A percentile compares a stretch with the other conserved stretches of the same genome.
Conservation (phyloP, 2,888 invertebrate genomes). For the Synanthedon formicaeformis region DNA sequence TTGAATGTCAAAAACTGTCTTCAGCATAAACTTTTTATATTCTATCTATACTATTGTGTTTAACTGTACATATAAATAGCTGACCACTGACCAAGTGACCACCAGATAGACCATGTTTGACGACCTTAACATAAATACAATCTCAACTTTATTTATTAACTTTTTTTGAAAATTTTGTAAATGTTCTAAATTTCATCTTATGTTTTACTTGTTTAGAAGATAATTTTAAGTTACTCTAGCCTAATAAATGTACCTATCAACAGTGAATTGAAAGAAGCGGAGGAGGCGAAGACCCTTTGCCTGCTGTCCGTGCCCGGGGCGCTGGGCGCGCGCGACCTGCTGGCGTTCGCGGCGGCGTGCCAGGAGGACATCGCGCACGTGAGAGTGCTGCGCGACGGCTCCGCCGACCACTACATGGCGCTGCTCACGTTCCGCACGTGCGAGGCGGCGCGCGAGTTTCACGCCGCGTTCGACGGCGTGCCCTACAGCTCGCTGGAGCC, state of each 20-base stretch:
- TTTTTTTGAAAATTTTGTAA: too few relatives aligned
- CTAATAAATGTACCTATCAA: neutral
- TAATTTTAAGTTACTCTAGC: too few relatives aligned
- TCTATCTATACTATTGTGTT: too few relatives aligned
- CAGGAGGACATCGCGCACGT: conserved; percentile 91
- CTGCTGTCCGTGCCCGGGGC: conserved; percentile 90
- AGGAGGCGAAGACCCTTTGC: conserved; percentile 86
- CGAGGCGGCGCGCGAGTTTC: conserved; percentile 90
- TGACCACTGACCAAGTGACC: too few relatives aligned
- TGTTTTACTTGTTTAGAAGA: too few relatives aligned
- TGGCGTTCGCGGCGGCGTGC: conserved; percentile 95
- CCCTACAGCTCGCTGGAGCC: conserved; percentile 95
- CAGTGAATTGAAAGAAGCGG: conserved; percentile 80
- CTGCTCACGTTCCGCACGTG: conserved; percentile 85
- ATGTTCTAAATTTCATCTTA: too few relatives aligned
- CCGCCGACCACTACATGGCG: conserved; percentile 98
- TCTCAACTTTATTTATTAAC: too few relatives aligned
- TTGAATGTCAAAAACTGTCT: too few relatives aligned
- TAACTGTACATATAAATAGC: too few relatives aligned
- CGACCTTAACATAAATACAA: too few relatives aligned
- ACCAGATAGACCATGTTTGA: too few relatives aligned
- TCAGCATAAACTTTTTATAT: too few relatives aligned
- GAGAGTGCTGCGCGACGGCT: conserved; percentile 89
- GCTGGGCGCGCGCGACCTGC: conserved; percentile 91
- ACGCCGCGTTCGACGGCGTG: conserved; percentile 90